Percentiles rank a stretch among this genome's conserved stretches.
phyloP scores from a whole-genome alignment of 2,113 vertebrate genomes.

The Nibea coibor region DNA sequence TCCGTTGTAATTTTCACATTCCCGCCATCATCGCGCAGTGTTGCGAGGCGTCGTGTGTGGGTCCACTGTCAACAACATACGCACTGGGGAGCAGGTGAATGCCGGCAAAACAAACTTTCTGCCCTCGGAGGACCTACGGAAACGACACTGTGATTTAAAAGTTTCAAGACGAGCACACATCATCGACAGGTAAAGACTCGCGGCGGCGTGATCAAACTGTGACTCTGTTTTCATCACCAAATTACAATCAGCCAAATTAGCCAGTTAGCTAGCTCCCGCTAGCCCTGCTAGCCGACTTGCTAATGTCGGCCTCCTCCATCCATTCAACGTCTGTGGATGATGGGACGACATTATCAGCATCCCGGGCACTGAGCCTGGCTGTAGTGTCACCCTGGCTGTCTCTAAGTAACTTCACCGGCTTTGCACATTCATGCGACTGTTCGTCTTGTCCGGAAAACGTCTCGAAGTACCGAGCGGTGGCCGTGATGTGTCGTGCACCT shows the following conservation, averaged over 20 bases:
- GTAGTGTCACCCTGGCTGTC: neutral
- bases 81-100: constrained; percentile 65
- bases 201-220: neutral
- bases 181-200: constrained; percentile 57
- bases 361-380: neutral
- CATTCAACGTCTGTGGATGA: constrained; percentile 57
- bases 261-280: constrained; percentile 67
- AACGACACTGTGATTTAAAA: constrained; percentile 2
- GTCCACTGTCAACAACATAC: constrained; percentile 80
- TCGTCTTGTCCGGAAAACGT: neutral
- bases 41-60: constrained; percentile 66
- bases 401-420: neutral
- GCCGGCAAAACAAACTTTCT: constrained; percentile 77
- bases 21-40: constrained; percentile 84
- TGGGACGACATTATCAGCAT: constrained; percentile 48
- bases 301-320: constrained; percentile 76
- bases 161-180: constrained; percentile 12
- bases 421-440: neutral
- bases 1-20: constrained; percentile 84
- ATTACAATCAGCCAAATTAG: constrained; percentile 72
- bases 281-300: constrained; percentile 64
- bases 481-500: constrained; percentile 1
- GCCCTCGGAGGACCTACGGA: constrained; percentile 22
- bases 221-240: constrained; percentile 56
- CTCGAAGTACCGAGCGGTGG: neutral